Base-by-base conservation (phyloP, 1,140 invertebrate species). In the Ceratitis capitata region DNA sequence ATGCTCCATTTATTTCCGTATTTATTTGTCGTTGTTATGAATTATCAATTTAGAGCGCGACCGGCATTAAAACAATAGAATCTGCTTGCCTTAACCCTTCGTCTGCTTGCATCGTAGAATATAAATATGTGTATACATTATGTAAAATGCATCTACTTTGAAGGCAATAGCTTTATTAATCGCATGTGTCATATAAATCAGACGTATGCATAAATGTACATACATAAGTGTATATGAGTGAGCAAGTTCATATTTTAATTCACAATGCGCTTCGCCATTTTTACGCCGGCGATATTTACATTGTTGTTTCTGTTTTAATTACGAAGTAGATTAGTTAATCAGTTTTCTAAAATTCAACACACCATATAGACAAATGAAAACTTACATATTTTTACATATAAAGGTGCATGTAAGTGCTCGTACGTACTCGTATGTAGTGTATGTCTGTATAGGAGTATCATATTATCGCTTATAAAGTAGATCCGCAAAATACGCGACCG, bases 41-140 rank as follows among this genome's bases (percentile, higher is more conserved):
- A 88, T 90, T 90, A 90, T 90, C 89, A 90, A 90, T 89, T 89
- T 88, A 87, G 89, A 90, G 89, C 89, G 88, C 89, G 88, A 87
- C 87, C 88, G 88, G 89, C 89, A 90, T 90, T 90, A 47, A 23
- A 78, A 23, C 35, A 78, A 78, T 78, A 23, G 19, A 12, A 32
- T 45, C 35, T 26, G n/a, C 42, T 56, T 23, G 9, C n/a, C 69
- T 69, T 26, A 29, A 61, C 23, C 23, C 32, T 32, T 69, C 32
- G 29, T 9, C 14, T 35, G 14, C 32, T 61, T 9, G 58, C 61
- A 69, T 3, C 58, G 39, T 39, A 16, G 19, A 64, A 9, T 35
- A 32, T 29, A 39, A 7, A 29, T 39, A 61, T 32, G 58, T 61
- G 9, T 56, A n/a, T 23, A 53, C 23, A 9, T 56, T n/a, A n/a